Evolutionary conservation across 1,140 invertebrate genomes (phyloP).

Genomic region (Drosophila kepulauana): DNA sequence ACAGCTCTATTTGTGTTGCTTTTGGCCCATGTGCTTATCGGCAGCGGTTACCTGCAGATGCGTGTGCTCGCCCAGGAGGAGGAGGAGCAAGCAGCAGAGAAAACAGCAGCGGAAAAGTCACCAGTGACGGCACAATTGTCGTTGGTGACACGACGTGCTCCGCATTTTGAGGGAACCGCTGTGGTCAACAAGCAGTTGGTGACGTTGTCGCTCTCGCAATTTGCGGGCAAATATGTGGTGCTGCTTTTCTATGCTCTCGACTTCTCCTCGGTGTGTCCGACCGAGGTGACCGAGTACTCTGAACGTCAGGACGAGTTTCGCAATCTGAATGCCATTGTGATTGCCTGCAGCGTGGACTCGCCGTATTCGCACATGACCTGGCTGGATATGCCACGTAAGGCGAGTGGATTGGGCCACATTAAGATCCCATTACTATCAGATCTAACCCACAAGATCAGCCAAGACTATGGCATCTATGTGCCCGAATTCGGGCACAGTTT

Average conservation of each 20-base stretch:
- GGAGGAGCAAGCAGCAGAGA: not conserved
- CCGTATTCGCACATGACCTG: conserved; percentile 1
- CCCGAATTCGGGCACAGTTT: conserved; percentile 5
- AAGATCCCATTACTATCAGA: conserved; percentile 14
- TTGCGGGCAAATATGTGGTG: conserved; percentile 8
- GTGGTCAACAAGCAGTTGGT: conserved; percentile 9
- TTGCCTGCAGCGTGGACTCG: conserved; percentile 13
- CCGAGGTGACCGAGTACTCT: not conserved
- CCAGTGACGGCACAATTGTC: too few species aligned
- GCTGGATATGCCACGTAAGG: conserved; percentile 2
- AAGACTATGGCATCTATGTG: conserved; percentile 24
- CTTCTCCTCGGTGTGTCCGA: conserved; percentile 5
- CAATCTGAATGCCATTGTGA: not conserved
- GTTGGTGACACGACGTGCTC: not conserved
- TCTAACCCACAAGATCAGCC: not conserved
- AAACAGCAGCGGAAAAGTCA: not conserved
- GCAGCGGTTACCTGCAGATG: not conserved
- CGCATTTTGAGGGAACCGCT: conserved; percentile 7
- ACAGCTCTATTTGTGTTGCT: not conserved
- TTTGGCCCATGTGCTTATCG: not conserved
- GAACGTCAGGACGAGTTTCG: conserved; percentile 2
- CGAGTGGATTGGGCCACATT: not conserved
- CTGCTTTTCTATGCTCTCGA: conserved; percentile 21
- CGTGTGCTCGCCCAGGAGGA: not conserved
- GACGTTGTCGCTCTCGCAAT: not conserved